phyloP scores from a whole-genome alignment of 2,797 vertebrate species.

The Argentina silus region DNA sequence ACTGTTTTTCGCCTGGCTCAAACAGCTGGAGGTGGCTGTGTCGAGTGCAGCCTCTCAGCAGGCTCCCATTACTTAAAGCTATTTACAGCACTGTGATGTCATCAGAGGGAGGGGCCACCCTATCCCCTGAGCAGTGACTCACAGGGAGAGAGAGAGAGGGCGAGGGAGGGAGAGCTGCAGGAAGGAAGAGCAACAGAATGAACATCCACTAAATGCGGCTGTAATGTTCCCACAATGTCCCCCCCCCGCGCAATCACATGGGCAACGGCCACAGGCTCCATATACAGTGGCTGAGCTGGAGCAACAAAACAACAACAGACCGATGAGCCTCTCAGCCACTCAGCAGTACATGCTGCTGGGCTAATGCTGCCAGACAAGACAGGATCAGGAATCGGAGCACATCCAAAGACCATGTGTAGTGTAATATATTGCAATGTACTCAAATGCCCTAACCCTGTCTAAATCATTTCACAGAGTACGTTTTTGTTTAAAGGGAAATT shows the following conservation, averaged over 20 bases:
- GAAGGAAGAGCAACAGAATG: constrained; percentile 8
- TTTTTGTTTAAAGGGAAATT: too few species aligned
- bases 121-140: constrained; percentile 65
- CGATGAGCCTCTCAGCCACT: too few species aligned
- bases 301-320: constrained; percentile 15
- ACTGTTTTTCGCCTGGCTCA: too few species aligned
- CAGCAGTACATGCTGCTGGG: too few species aligned
- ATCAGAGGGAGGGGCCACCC: constrained; percentile 65
- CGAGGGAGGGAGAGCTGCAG: neutral
- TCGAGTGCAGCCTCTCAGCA: constrained; percentile 45
- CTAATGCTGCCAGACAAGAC: too few species aligned
- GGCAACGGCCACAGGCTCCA: constrained; percentile 9
- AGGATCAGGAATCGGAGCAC: too few species aligned
- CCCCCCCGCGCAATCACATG: constrained; percentile 25
- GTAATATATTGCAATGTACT: too few species aligned
- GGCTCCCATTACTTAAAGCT: constrained; percentile 64
- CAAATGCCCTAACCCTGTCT: too few species aligned
- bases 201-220: constrained; percentile 23
- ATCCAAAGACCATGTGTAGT: too few species aligned
- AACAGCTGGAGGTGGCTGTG: constrained; percentile 48
- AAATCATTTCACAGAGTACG: too few species aligned
- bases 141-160: constrained; percentile 44
- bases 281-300: constrained; percentile 21
- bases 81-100: constrained; percentile 73
- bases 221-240: constrained; percentile 3